Conservation (phyloP, 2,888 invertebrate genomes). For the Drymonia ruficornis region DNA sequence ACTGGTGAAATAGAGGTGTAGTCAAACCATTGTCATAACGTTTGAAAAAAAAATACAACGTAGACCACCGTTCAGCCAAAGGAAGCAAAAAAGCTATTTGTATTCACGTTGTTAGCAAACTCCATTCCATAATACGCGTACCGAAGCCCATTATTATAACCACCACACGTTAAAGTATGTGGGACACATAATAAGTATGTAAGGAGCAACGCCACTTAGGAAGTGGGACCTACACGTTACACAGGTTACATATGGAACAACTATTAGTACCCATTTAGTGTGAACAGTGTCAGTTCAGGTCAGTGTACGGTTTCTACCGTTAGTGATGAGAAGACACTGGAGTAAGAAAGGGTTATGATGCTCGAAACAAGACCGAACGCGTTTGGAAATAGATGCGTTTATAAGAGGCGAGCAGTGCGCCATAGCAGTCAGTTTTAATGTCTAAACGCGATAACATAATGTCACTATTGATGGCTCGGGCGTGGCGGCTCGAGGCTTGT, state of each 20-base stretch:
- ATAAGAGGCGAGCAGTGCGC: too few species aligned
- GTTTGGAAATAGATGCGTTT: neutral
- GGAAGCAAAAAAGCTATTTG: slow-evolving; percentile 14
- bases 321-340: slow-evolving; percentile 57
- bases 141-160: slow-evolving; percentile 27
- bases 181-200: slow-evolving; percentile 61
- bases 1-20: too few species aligned
- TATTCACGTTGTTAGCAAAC: slow-evolving; percentile 27
- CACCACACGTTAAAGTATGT: slow-evolving; percentile 19
- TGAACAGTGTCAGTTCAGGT: slow-evolving; percentile 51
- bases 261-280: slow-evolving; percentile 67
- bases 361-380: neutral
- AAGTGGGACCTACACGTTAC: slow-evolving; percentile 50
- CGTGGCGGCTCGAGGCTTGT: too few species aligned
- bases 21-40: neutral
- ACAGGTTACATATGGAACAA: slow-evolving; percentile 56
- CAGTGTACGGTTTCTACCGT: slow-evolving; percentile 63
- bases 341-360: slow-evolving; percentile 19
- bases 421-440: too few species aligned
- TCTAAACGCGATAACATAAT: too few species aligned
- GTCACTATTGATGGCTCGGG: too few species aligned
- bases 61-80: neutral
- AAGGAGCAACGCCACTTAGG: slow-evolving; percentile 61
- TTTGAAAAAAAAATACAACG: neutral
- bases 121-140: slow-evolving; percentile 24